Percentiles rank a stretch among this genome's conserved stretches.
Evolutionary conservation across 2,888 invertebrate genomes (phyloP).

Genomic region (Hermaeophaga mercurialis): DNA sequence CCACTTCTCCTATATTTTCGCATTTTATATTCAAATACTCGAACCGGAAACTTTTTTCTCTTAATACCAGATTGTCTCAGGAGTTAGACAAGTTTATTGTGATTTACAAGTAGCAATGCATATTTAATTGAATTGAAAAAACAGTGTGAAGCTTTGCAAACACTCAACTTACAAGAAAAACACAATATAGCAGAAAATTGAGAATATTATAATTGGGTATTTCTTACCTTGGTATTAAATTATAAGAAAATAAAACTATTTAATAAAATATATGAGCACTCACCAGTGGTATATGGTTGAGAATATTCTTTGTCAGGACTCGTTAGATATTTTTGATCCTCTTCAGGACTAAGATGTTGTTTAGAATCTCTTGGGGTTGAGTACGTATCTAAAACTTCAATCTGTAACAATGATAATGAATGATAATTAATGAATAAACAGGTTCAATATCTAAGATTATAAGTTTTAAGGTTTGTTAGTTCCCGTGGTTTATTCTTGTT

Average conservation of each 20-base stretch:
- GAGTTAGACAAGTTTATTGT: background rate
- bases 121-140: background rate
- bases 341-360: conserved; percentile 54
- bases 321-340: conserved; percentile 59
- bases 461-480: no score
- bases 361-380: conserved; percentile 73
- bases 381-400: conserved; percentile 75
- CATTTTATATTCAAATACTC: background rate
- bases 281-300: conserved; percentile 62
- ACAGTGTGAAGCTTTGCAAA: no score
- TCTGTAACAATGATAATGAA: conserved; percentile 65
- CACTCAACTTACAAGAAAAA: no score
- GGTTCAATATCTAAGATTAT: no score
- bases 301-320: conserved; percentile 64
- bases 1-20: background rate
- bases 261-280: no score
- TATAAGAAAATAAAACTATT: no score
- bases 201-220: no score
- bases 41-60: background rate
- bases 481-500: no score
- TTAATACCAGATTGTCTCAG: background rate
- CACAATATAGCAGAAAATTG: no score
- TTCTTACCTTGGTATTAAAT: no score
- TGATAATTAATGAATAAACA: no score
- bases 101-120: background rate